Evolutionary conservation across 2,888 invertebrate genomes (phyloP).

Genomic region (Tethea ocularis): DNA sequence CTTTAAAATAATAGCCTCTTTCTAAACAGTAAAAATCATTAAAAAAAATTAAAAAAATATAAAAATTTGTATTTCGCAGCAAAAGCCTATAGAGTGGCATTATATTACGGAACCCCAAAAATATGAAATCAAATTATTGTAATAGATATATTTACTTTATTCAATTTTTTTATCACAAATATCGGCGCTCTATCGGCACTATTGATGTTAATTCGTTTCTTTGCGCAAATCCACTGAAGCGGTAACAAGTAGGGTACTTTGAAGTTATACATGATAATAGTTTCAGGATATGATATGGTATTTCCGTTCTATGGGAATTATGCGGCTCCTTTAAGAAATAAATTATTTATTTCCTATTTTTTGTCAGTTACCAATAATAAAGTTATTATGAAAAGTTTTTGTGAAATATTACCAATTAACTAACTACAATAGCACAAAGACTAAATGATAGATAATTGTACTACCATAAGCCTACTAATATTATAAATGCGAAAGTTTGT

Average conservation of each 20-base stretch:
- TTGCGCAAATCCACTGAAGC: slow-evolving; percentile 73
- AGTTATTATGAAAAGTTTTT: background rate
- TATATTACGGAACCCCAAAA: background rate
- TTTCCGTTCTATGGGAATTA: slow-evolving; percentile 65
- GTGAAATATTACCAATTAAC: no score
- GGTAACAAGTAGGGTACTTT: slow-evolving; percentile 61
- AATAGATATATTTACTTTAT: slow-evolving; percentile 46
- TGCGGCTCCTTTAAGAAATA: slow-evolving; percentile 50
- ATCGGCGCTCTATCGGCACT: slow-evolving; percentile 44
- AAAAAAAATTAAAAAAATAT: no score
- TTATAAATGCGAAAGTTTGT: no score
- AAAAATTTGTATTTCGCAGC: no score
- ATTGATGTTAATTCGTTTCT: slow-evolving; percentile 45
- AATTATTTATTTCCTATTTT: slow-evolving; percentile 62
- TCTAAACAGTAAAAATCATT: no score
- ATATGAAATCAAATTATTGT: slow-evolving; percentile 25
- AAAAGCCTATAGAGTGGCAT: no score
- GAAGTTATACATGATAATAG: slow-evolving; percentile 50
- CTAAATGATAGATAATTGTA: no score
- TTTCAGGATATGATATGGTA: slow-evolving; percentile 72
- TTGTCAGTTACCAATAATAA: slow-evolving; percentile 16
- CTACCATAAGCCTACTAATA: no score
- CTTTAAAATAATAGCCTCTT: no score
- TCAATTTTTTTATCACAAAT: slow-evolving; percentile 39
- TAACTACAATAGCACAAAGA: no score